A percentile compares a stretch with the other conserved stretches of the same genome.
These are phyloP conservation scores for rat (Rattus norvegicus) DNA, from an alignment of 2,113 vertebrate species.

Conservation along the genomic window GRCr8 NC_086036.1:40433501-40434000, in stretches of 20 bases:
- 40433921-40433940: background rate
- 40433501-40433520: background rate
- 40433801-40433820: background rate
- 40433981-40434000: background rate
- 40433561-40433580: background rate
- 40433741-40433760: background rate
- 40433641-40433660: background rate
- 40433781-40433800: background rate
- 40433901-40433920: background rate
- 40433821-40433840: background rate
- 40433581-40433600: background rate
- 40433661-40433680: background rate
- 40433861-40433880: background rate
- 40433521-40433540: background rate
- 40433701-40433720: background rate
- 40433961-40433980: background rate
- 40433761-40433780: background rate
- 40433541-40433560: background rate
- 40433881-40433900: background rate
- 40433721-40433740: background rate
- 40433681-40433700: background rate
- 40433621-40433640: background rate
- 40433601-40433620: background rate
- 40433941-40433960: background rate
- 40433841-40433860: background rate